Evolutionary conservation across 2,113 vertebrate genomes (phyloP).

Genomic region (Python bivittatus): DNA sequence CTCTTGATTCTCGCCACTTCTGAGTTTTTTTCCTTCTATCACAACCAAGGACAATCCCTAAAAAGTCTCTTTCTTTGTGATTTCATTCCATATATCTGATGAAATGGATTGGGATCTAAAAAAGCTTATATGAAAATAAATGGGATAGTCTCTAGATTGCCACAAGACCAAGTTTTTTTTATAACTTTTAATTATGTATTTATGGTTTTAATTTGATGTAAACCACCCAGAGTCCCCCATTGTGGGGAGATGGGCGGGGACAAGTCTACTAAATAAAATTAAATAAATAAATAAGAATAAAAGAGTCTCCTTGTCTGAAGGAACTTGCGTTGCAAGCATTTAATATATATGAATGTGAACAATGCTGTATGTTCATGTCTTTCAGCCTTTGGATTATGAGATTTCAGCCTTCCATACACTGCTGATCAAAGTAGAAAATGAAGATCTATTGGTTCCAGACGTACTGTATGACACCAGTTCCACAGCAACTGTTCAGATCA

Average conservation of each 20-base stretch:
- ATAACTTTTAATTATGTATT: no score
- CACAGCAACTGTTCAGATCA: conserved; percentile 89
- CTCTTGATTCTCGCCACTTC: no score
- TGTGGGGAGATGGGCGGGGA: no score
- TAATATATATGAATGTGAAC: no score
- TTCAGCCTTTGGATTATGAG: conserved; percentile 92
- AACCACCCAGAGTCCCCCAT: no score
- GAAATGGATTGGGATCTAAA: neutral
- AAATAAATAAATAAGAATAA: neutral
- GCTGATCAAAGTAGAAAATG: conserved; percentile 95
- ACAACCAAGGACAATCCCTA: no score
- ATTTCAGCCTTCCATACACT: conserved; percentile 84
- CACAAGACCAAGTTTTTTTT: no score
- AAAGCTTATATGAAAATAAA: neutral
- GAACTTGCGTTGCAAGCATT: neutral
- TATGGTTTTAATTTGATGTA: no score
- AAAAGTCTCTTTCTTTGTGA: no score
- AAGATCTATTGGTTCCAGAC: conserved; percentile 87
- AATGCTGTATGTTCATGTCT: neutral
- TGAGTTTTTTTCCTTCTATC: no score
- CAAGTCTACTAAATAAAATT: no score
- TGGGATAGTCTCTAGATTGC: neutral
- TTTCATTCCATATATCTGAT: no score
- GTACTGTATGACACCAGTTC: conserved; percentile 90
- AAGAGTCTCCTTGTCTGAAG: neutral